A percentile compares a stretch with the other conserved stretches of the same genome.
These are phyloP conservation scores for Gerris buenoi DNA, from an alignment of 1,140 invertebrate species.

Conservation along the genomic window DNA sequence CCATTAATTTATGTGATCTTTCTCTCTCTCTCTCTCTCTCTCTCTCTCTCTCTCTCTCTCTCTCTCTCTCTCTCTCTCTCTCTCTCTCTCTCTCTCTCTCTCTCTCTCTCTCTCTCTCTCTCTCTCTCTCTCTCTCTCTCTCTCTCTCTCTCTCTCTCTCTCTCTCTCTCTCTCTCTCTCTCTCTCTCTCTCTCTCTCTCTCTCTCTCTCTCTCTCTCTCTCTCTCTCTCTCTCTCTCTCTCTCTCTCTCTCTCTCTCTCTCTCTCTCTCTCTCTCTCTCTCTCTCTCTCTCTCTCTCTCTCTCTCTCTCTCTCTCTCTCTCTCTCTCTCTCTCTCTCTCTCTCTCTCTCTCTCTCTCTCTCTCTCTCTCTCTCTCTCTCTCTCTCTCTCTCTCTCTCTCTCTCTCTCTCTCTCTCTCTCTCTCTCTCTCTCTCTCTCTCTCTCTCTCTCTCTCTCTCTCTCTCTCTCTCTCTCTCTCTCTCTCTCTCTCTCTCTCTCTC, in stretches of 20 bases:
- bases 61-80: slow-evolving; percentile 11
- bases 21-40: slow-evolving; percentile 8
- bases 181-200: not conserved
- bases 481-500: not conserved
- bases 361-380: not conserved
- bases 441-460: not conserved
- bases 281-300: not conserved
- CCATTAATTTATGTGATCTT: not conserved
- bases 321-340: not conserved
- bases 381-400: not conserved
- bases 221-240: not conserved
- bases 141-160: not conserved
- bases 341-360: not conserved
- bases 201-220: not conserved
- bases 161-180: not conserved
- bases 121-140: slow-evolving; percentile 6
- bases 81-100: slow-evolving; percentile 9
- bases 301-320: not conserved
- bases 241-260: not conserved
- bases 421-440: not conserved
- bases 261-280: not conserved
- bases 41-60: slow-evolving; percentile 7
- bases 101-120: slow-evolving; percentile 7
- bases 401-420: not conserved
- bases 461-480: not conserved